Percentiles rank a stretch among this genome's conserved stretches.
Evolutionary conservation across 2,888 invertebrate species (phyloP).

Genomic region (Rhabditoides inermis): DNA sequence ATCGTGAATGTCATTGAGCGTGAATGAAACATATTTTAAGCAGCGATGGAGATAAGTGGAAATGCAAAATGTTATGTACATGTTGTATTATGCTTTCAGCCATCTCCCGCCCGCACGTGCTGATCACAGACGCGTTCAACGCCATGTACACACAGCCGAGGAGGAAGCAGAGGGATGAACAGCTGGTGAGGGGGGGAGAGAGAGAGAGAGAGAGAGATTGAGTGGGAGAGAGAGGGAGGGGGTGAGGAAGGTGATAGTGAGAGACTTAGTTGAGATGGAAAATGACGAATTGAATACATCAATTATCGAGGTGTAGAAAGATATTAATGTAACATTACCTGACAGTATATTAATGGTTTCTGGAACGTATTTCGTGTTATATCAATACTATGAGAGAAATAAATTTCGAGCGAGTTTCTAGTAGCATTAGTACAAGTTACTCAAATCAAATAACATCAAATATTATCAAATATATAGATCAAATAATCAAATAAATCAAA

Average conservation of each 20-base stretch:
- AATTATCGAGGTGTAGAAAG: too few relatives aligned
- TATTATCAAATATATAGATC: background rate
- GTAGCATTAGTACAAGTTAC: too few relatives aligned
- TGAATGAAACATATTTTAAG: background rate
- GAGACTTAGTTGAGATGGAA: too few relatives aligned
- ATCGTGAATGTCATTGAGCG: background rate
- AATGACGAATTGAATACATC: too few relatives aligned
- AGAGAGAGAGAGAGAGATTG: too few relatives aligned
- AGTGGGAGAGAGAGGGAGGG: too few relatives aligned
- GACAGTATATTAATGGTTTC: too few relatives aligned
- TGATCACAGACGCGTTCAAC: slow-evolving; percentile 91
- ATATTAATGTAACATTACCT: slow-evolving; percentile 20
- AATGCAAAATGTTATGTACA: background rate
- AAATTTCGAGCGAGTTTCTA: too few relatives aligned
- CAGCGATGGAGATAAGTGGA: background rate
- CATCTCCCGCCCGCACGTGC: slow-evolving; percentile 78
- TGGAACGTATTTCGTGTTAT: too few relatives aligned
- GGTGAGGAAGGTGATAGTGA: too few relatives aligned
- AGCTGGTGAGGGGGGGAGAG: slow-evolving; percentile 87
- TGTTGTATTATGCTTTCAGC: slow-evolving; percentile 52
- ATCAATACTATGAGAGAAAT: too few relatives aligned
- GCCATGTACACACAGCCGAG: slow-evolving; percentile 75
- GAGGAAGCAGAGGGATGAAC: slow-evolving; percentile 82
- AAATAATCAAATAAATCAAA: background rate
- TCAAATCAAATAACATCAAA: too few relatives aligned